Base-by-base conservation (phyloP, 2,888 invertebrate genomes). In the Pharmacophagus antenor region DNA sequence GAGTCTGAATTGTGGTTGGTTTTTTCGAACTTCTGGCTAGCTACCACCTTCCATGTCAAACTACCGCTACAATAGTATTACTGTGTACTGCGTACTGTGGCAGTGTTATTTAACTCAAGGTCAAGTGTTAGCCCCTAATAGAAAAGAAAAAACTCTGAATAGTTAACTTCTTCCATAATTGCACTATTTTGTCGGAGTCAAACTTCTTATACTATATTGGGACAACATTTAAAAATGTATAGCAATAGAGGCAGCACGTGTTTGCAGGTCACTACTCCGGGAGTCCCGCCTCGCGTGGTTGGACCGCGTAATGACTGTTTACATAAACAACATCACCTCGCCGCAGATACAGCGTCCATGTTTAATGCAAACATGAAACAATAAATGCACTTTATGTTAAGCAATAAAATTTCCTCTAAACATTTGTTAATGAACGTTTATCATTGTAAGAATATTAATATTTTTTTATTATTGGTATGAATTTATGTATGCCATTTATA, bases 261-360 rank as follows among this genome's bases (percentile, higher is more conserved):
- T 56, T 62, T 60, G 52, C 27, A 31, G 66, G 62, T 65, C 62
- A 61, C 49, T 53, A 66, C 57, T 41, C 63, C 44, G 25, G 47
- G 61, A 63, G 63, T 61, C 62, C 54, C 56, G 68, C 61, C 65
- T 67, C 69, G 73, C 72, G 63, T 63, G 71, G 68, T 56, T 70
- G 74, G 62, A 72, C 69, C 73, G 69, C 66, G 67, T 71, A 75
- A 78, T 74, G 60, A 70, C 58, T 76, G 73, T 76, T 76, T 74
- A 72, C 68, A 62, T 65, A 66, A 68, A 68, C 58, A 44, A 62
- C 61, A 58, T 46, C 63, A 55, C 57, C 53, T 61, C 56, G 57
- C 57, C 46, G 54, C 47, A 57, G 55, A 52, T 41, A 50, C 53
- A 56, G 62, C 44, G 10, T 50, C 42, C 53, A 23, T 42, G n/a